These are phyloP conservation scores for Zosterops lateralis DNA, from an alignment of 2,113 vertebrate genomes.

Conservation along the genomic window DNA sequence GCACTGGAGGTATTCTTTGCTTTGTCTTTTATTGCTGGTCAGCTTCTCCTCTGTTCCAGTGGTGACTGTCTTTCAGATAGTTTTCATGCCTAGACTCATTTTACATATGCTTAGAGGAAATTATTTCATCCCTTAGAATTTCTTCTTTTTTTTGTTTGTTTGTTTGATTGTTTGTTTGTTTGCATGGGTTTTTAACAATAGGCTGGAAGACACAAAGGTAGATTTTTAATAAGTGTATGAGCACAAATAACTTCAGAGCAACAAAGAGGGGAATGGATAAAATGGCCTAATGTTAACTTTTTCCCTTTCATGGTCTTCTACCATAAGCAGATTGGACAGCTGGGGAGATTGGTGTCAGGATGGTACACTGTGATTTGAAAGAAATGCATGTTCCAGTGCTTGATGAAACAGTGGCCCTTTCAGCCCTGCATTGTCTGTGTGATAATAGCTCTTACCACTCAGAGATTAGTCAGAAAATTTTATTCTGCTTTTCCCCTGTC, in stretches of 20 bases:
- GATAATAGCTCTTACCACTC: neutral
- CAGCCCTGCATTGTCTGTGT: neutral
- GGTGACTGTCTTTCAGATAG: neutral
- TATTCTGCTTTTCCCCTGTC: conserved; percentile 33
- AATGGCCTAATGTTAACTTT: neutral
- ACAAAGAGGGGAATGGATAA: neutral
- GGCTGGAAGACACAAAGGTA: neutral
- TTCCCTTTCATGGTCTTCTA: neutral
- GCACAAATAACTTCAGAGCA: neutral
- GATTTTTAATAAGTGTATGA: neutral
- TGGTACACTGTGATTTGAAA: neutral
- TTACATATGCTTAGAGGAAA: neutral
- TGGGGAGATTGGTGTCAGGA: neutral
- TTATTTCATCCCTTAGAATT: neutral
- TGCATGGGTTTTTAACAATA: neutral
- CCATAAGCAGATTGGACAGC: neutral
- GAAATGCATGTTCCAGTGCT: neutral
- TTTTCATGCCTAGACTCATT: neutral
- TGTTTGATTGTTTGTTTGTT: neutral
- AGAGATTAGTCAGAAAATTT: neutral
- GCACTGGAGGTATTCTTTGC: neutral
- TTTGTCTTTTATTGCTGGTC: neutral
- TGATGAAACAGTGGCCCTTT: neutral
- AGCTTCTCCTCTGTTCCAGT: neutral
- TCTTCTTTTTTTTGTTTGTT: neutral